Evolutionary conservation across 2,888 invertebrate species (phyloP).

Genomic region (Mimas tiliae): DNA sequence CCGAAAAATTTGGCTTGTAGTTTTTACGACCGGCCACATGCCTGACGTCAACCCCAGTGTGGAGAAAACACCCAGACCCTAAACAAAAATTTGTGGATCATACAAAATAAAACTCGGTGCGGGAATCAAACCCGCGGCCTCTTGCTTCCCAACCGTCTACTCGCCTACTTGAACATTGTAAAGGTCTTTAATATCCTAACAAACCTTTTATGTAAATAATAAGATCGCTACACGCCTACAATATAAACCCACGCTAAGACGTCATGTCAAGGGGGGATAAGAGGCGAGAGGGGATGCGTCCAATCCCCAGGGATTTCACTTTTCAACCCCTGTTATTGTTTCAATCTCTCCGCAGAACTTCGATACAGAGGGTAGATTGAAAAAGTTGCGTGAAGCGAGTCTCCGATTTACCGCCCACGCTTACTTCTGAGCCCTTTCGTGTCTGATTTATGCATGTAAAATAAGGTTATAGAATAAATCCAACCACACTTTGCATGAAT

Average conservation of each 20-base stretch:
- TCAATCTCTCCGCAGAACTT: slow-evolving; percentile 69
- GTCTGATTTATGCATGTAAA: slow-evolving; percentile 21
- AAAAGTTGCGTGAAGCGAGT: slow-evolving; percentile 34
- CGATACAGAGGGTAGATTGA: slow-evolving; percentile 41
- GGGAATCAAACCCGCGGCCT: too few species aligned
- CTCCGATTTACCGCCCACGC: slow-evolving; percentile 20
- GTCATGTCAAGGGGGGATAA: slow-evolving; percentile 38
- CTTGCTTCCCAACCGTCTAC: too few species aligned
- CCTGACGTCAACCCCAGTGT: too few species aligned
- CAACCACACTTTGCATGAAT: not conserved
- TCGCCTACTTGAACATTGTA: too few species aligned
- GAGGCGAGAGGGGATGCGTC: slow-evolving; percentile 42
- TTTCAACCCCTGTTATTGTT: slow-evolving; percentile 78
- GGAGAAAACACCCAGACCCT: too few species aligned
- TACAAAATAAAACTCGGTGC: too few species aligned
- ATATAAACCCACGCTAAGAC: slow-evolving; percentile 33
- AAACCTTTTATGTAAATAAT: not conserved
- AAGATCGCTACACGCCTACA: slow-evolving; percentile 36
- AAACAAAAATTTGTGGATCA: too few species aligned
- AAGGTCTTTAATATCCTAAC: not conserved
- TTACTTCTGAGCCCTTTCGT: not conserved
- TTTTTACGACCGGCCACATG: too few species aligned
- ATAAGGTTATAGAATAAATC: not conserved
- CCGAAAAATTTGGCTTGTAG: too few species aligned
- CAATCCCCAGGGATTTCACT: slow-evolving; percentile 61